Evolutionary conservation across 2,797 vertebrate species (phyloP), one percentile per base, ranked within the genome.

Genomic region (Triplophysa yarkandensis): DNA sequence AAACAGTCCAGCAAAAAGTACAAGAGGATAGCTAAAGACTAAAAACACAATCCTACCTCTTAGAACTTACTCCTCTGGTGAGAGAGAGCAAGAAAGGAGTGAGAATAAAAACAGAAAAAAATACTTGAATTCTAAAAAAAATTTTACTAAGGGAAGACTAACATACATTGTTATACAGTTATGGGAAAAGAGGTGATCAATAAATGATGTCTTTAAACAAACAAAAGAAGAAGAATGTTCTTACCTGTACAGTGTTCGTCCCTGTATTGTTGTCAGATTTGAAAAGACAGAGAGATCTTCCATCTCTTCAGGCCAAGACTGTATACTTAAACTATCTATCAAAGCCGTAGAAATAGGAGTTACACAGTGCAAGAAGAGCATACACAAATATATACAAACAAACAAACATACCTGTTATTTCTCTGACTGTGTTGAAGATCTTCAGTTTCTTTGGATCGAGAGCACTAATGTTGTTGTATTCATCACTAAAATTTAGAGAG

Each of bases 361-460:
- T 67, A 60, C 7, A 50, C 27, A 8, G 21, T 52, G 77, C 25
- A 65, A 0, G 19, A 52, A 76, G 25, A 67, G 0, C 39, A n/a
- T 0, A 78, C 81, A 69, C 21, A 16, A 1, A 61, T 6, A 30
- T 21, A 2, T 28, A 43, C 14, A 65, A 46, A 76, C 30, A 34
- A 19, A 71, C 11, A 36, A 3, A 62, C 36, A 54, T 74, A 97
- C 96, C 96, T 85, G 96, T 98, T 74, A 98, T 98, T 87, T 98
- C 96, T 68, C 85, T 88, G 76, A 98, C 95, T 0, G 96, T 96
- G 78, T 83, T 90, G 85, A 98, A 98, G 77, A 96, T 89, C 55
- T 92, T 95, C 62, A 98, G 93, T 77, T 98, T 98, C 83, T 95
- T 94, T 0, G 97, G 95, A 78, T 96, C 92, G 30, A 98, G 90